Percentiles rank a stretch among this genome's conserved stretches.
phyloP scores from a whole-genome alignment of 2,888 invertebrate species.

The Lumbricus terrestris region DNA sequence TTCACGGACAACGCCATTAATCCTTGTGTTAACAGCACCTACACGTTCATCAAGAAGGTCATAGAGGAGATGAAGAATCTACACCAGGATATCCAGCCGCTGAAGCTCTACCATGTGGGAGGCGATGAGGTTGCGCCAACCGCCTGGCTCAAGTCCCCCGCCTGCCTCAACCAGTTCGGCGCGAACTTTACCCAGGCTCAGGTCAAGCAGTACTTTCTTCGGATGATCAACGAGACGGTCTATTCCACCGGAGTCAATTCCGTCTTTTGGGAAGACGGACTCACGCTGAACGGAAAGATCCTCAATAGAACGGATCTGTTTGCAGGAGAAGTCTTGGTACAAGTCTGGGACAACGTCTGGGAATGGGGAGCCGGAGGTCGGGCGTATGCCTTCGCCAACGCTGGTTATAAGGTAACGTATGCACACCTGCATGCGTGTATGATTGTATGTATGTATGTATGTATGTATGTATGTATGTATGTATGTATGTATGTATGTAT shows the following conservation, averaged over 20 bases:
- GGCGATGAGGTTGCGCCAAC: conserved; percentile 51
- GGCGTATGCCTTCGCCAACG: conserved; percentile 50
- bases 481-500: not conserved
- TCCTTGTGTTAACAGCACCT: conserved; percentile 11
- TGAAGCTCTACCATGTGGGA: conserved; percentile 50
- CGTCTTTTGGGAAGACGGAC: conserved; percentile 50
- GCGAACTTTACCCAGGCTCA: conserved; percentile 32
- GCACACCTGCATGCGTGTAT: not conserved
- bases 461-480: not conserved
- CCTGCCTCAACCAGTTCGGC: conserved; percentile 38
- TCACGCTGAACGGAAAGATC: conserved; percentile 21
- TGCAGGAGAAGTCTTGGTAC: conserved; percentile 40
- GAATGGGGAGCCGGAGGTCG: conserved; percentile 49
- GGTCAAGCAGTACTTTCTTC: conserved; percentile 47
- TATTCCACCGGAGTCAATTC: conserved; percentile 35
- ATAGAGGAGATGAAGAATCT: conserved; percentile 40
- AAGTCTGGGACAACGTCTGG: conserved; percentile 56
- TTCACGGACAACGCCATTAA: conserved; percentile 26
- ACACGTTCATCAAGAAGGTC: conserved; percentile 43
- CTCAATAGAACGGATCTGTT: conserved; percentile 27
- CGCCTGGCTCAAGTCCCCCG: conserved; percentile 50
- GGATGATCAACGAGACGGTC: conserved; percentile 40
- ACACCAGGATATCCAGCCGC: conserved; percentile 41
- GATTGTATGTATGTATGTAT: not conserved
- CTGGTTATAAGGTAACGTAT: conserved; percentile 48